Percentiles rank a stretch among this genome's conserved stretches.
Conservation (phyloP, 2,888 invertebrate species). For the Drosophila kuntzei region DNA sequence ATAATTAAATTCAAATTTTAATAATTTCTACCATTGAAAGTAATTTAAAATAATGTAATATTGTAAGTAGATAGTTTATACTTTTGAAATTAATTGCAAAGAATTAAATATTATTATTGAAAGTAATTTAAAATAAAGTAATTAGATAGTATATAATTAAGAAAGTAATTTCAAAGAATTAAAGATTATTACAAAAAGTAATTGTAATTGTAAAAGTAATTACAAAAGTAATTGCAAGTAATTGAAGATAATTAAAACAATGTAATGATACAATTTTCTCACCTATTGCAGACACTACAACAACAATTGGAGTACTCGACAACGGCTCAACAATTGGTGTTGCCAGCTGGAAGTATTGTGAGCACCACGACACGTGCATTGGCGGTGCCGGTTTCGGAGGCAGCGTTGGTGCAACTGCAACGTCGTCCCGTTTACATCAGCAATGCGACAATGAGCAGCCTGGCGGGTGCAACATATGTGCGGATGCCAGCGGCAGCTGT, state of each 20-base stretch:
- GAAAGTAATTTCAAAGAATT: background rate
- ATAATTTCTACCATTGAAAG: no score
- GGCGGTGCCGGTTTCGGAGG: conserved; percentile 78
- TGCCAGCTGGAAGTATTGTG: conserved; percentile 80
- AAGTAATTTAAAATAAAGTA: no score
- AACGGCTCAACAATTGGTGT: conserved; percentile 73
- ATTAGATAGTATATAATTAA: no score
- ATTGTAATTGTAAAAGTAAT: background rate
- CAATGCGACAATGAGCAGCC: conserved; percentile 72
- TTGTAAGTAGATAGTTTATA: no score
- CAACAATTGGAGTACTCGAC: conserved; percentile 70
- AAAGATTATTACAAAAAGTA: background rate
- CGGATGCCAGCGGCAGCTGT: conserved; percentile 82
- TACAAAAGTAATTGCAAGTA: background rate
- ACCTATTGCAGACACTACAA: conserved; percentile 38
- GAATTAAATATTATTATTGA: no score
- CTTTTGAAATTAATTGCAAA: no score
- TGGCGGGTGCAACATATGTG: conserved; percentile 79
- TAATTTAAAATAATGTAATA: no score
- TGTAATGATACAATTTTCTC: background rate
- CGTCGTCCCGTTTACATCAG: conserved; percentile 84
- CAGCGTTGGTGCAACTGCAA: conserved; percentile 79
- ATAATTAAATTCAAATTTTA: no score
- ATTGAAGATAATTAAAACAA: background rate
- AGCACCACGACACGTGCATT: conserved; percentile 71